Percentiles rank a stretch among this genome's conserved stretches.
Conservation (phyloP, 2,797 vertebrate species). For the Steatocranus sp. region DNA sequence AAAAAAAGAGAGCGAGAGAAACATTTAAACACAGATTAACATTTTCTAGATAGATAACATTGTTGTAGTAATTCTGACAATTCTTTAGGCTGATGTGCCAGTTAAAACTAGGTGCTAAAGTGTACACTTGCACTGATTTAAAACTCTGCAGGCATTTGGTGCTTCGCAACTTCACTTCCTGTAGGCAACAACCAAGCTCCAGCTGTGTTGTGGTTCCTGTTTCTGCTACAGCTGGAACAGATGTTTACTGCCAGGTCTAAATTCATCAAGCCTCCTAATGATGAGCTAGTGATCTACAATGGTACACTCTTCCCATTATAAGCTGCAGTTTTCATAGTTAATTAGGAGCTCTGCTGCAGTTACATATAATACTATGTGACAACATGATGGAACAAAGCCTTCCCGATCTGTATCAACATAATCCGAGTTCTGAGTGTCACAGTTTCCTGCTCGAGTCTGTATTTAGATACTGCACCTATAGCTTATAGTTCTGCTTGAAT, state of each 20-base stretch:
- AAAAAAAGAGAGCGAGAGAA: neutral
- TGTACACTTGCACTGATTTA: neutral
- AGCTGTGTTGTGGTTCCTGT: constrained; percentile 5
- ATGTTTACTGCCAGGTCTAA: constrained; percentile 24
- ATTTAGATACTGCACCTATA: neutral
- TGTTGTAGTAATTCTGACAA: neutral
- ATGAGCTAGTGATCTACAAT: constrained; percentile 22
- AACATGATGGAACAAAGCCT: neutral
- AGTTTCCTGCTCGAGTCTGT: neutral
- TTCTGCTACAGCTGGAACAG: constrained; percentile 9
- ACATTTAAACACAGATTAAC: neutral
- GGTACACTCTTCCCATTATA: neutral
- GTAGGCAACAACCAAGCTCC: neutral
- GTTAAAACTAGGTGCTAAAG: constrained; percentile 1
- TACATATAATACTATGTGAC: neutral
- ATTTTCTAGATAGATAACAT: neutral
- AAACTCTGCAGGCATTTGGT: neutral
- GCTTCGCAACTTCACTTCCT: neutral
- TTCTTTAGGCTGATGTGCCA: neutral
- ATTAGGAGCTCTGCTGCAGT: neutral
- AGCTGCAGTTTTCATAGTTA: neutral
- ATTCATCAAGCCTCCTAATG: constrained; percentile 5
- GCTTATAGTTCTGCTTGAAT: neutral
- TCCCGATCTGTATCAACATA: neutral
- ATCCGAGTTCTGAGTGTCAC: neutral